phyloP scores from a whole-genome alignment of 2,797 vertebrate genomes.

The Takifugu rubripes region DNA sequence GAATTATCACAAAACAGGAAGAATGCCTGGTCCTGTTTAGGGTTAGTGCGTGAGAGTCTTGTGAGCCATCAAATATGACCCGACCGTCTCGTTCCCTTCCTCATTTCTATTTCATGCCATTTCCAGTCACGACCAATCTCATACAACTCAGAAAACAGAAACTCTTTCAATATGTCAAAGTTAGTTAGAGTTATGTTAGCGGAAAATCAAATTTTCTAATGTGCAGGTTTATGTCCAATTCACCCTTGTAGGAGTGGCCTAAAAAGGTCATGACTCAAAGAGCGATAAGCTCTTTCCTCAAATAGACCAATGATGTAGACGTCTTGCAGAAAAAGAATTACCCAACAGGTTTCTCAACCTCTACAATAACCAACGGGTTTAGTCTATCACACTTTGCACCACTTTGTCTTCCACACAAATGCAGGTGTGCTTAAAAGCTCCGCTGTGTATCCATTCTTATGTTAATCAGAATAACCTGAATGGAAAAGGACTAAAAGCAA shows the following conservation, averaged over 20 bases:
- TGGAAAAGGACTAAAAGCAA: conserved; percentile 14
- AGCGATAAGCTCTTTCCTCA: conserved; percentile 10
- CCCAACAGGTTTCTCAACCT: conserved; percentile 31
- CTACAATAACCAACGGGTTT: conserved; percentile 11
- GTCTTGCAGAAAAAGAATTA: conserved; percentile 35
- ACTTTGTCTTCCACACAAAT: conserved; percentile 29
- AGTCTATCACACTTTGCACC: conserved; percentile 8
- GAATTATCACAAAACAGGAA: conserved; percentile 4
- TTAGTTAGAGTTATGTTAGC: neutral
- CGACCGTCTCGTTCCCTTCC: conserved; percentile 14
- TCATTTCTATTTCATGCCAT: conserved; percentile 12
- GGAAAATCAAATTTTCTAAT: neutral
- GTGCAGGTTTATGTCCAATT: conserved; percentile 3
- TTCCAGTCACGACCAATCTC: conserved; percentile 12
- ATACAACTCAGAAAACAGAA: conserved; percentile 43
- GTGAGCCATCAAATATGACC: neutral
- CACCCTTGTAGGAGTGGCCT: too few species aligned
- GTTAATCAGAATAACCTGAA: conserved; percentile 20
- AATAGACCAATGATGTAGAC: conserved; percentile 28
- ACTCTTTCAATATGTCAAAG: conserved; percentile 14
- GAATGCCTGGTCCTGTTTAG: neutral
- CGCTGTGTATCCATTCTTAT: conserved; percentile 11
- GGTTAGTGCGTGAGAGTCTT: neutral
- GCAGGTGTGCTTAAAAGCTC: conserved; percentile 5
- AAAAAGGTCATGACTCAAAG: too few species aligned